Evolutionary conservation across 1,140 invertebrate species (phyloP), one percentile per base, ranked within the genome.

Genomic region (Prorops nasuta): DNA sequence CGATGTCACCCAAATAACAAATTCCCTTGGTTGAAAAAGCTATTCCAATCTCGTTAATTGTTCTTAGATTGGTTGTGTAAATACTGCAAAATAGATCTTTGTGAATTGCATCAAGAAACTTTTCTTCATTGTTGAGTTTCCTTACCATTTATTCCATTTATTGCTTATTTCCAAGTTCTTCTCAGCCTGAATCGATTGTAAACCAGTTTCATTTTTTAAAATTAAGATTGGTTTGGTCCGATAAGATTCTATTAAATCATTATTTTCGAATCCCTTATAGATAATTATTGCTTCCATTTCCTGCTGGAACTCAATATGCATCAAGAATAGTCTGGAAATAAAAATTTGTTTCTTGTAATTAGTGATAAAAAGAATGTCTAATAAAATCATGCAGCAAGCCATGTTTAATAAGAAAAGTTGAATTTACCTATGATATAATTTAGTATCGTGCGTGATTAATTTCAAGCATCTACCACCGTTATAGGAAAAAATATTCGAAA

Each of bases 401-500:
- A 9, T 28, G 19, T 1, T 44, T 18, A 12, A n/a, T 8, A 4
- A 39, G 21, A 6, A 21, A 19, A 40, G n/a, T n/a, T 10, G 12
- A 12, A 21, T 19, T 62, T 45, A 76, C 75, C 74, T 69, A 17
- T 75, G 70, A 58, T 73, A 73, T 0, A 43, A 15, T 21, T 9
- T 44, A 7, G 44, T 39, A 54, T 75, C 39, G 24, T 50, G 66
- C 3, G 62, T 68, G n/a, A 64, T 55, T 19, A 77, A 44, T 52
- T 75, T 70, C 19, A 78, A 47, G 40, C 73, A 72, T 19, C 72
- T 68, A 19, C 74, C 73, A 3, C 76, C 76, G 36, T 75, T 62
- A 41, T 65, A 78, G 7, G 74, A 66, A 44, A 66, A 61, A 21
- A 60, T 40, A 9, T 64, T 51, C 17, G 55, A 67, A 49, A 64